Conservation (phyloP, 2,797 vertebrate species). For the Rhinogobio ventralis region DNA sequence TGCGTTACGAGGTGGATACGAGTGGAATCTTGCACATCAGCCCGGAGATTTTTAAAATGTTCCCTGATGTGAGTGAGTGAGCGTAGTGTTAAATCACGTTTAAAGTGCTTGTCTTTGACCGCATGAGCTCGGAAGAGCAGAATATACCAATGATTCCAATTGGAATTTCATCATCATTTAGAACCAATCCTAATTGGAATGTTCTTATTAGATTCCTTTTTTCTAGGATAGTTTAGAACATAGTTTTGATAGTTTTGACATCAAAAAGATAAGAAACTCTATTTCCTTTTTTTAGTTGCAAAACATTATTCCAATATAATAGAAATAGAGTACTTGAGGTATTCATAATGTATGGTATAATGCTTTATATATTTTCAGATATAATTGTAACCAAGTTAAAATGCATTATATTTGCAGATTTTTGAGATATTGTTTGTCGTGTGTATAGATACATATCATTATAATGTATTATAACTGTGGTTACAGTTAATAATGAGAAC, state of each 20-base stretch:
- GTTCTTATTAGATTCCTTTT: background rate
- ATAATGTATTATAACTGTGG: background rate
- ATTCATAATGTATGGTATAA: background rate
- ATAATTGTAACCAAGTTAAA: background rate
- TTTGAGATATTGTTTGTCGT: background rate
- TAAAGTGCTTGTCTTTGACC: background rate
- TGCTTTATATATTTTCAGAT: background rate
- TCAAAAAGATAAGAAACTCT: background rate
- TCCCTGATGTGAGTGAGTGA: slow-evolving; percentile 92
- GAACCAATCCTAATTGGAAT: background rate
- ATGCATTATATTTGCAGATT: no score
- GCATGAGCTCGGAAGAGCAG: background rate
- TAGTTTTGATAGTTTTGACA: background rate
- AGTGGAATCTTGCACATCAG: slow-evolving; percentile 93
- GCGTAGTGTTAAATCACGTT: background rate
- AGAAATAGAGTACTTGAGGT: background rate
- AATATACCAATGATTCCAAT: background rate
- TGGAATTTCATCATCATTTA: background rate
- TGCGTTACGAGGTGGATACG: slow-evolving; percentile 96
- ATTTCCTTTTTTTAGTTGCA: background rate
- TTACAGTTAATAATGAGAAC: background rate
- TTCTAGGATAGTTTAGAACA: background rate
- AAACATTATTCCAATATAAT: background rate
- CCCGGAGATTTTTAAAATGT: slow-evolving; percentile 94
- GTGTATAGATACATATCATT: background rate